phyloP scores from a whole-genome alignment of 1,140 invertebrate genomes.

The Teleogryllus occipitalis region DNA sequence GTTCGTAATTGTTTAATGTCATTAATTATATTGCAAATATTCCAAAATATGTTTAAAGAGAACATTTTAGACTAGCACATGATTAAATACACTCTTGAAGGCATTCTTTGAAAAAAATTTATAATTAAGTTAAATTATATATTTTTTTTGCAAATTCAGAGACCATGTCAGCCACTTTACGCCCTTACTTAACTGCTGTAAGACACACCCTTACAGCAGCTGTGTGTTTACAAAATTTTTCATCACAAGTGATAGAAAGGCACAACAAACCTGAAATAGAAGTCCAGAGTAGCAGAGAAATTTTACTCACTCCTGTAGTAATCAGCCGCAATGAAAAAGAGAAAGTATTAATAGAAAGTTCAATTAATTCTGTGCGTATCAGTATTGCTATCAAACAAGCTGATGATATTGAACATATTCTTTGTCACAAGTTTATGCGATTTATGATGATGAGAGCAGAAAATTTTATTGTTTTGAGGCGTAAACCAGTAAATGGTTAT shows the following conservation, averaged over 20 bases:
- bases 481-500: conserved; percentile 95
- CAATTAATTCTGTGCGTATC: conserved; percentile 93
- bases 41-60: too few relatives aligned
- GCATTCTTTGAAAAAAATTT: too few relatives aligned
- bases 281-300: conserved; percentile 88
- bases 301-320: conserved; percentile 89
- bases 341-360: conserved; percentile 86
- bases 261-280: conserved; percentile 99
- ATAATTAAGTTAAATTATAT: too few relatives aligned
- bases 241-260: conserved; percentile 96
- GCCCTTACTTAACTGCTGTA: conserved; percentile 96
- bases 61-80: too few relatives aligned
- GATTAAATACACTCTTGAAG: too few relatives aligned
- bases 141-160: too few relatives aligned
- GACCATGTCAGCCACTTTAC: conserved; percentile 73
- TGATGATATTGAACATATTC: conserved; percentile 97
- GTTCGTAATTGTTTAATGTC: too few relatives aligned
- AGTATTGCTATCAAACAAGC: conserved; percentile 91
- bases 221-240: conserved; percentile 97
- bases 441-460: conserved; percentile 99
- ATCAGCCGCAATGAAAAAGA: conserved; percentile 98
- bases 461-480: conserved; percentile 90
- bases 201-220: conserved; percentile 92
- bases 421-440: conserved; percentile 96
- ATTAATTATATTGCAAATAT: too few relatives aligned